phyloP scores from a whole-genome alignment of 2,888 invertebrate species.

The Ganaspis brasiliensis region DNA sequence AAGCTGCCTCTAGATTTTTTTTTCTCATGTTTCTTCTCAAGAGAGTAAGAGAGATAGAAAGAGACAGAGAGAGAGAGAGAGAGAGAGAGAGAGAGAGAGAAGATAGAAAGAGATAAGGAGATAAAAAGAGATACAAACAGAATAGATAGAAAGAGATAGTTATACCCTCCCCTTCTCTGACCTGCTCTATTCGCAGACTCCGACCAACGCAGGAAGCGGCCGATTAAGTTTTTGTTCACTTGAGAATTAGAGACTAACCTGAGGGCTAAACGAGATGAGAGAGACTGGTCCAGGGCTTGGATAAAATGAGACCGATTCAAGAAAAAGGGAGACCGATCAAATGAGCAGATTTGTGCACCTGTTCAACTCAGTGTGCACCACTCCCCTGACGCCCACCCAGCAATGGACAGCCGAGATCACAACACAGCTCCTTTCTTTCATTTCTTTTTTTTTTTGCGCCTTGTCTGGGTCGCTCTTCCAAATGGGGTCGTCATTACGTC shows the following conservation, averaged over 20 bases:
- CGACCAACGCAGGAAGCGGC: constrained; percentile 73
- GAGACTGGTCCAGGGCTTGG: constrained; percentile 24
- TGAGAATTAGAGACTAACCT: constrained; percentile 73
- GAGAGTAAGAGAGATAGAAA: constrained; percentile 46
- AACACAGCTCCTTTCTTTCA: constrained; percentile 27
- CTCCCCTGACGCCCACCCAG: constrained; percentile 37
- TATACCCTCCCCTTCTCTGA: constrained; percentile 45
- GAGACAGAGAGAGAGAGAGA: background rate
- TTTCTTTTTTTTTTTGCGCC: constrained; percentile 34
- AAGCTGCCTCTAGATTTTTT: constrained; percentile 48
- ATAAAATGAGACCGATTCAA: background rate
- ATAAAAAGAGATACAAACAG: no score
- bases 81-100: constrained; percentile 21
- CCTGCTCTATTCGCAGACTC: constrained; percentile 36
- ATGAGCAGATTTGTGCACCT: constrained; percentile 48
- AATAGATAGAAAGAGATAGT: constrained; percentile 51
- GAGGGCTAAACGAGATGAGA: constrained; percentile 56
- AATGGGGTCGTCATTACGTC: constrained; percentile 29
- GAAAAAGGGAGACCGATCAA: constrained; percentile 25
- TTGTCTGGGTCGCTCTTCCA: constrained; percentile 49
- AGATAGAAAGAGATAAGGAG: no score
- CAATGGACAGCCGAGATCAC: constrained; percentile 37
- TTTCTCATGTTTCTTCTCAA: constrained; percentile 37
- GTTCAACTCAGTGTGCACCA: constrained; percentile 32
- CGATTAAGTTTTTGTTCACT: constrained; percentile 78